Evolutionary conservation across 2,113 vertebrate species (phyloP), one percentile per base, ranked within the genome.

Genomic region (Pungitius pungitius): DNA sequence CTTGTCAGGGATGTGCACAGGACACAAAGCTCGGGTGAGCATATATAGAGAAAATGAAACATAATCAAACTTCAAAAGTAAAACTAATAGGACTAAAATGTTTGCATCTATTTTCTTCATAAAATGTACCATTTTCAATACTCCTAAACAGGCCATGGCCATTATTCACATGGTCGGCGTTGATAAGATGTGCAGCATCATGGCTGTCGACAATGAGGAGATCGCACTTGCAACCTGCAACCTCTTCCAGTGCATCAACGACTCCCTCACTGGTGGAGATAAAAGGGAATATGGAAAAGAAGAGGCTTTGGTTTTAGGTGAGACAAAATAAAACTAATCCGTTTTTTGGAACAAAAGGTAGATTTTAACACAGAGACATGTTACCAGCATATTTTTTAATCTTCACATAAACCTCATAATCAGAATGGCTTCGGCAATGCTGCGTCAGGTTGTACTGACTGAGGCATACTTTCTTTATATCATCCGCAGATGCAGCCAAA

Each of bases 251-350:
- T 92, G 91, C 80, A 90, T 97, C 90, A 95, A 95, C 0, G 96
- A 99, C 77, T 95, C 97, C 37, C 88, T 99, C 73, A 92, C 96
- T 51, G 96, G 94, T 33, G 94, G 91, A 43, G 96, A 98, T 77
- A 95, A 89, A 73, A 94, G 92, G 75, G 94, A 95, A 43, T 96
- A 94, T 1, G 96, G 97, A 55, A 98, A 97, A 81, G 96, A 97
- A 75, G 96, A 95, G 79, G 95, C 96, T 1, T 49, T 99, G 37
- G 95, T 99, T 78, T 90, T 98, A 77, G 96, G 97, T 99, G 93
- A 89, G 90, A 69, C 8, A 62, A 2, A 64, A 49, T 40, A 35
- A 11, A 54, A 26, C 24, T 6, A 0, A 35, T 8, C 3, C 9
- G 37, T 7, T 10, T 57, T 42, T 15, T 72, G 18, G 27, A 24